Percentiles rank a stretch among this genome's conserved stretches.
These are phyloP conservation scores for Ectemnius continuus DNA, from an alignment of 2,888 invertebrate species.

Conservation along the genomic window DNA sequence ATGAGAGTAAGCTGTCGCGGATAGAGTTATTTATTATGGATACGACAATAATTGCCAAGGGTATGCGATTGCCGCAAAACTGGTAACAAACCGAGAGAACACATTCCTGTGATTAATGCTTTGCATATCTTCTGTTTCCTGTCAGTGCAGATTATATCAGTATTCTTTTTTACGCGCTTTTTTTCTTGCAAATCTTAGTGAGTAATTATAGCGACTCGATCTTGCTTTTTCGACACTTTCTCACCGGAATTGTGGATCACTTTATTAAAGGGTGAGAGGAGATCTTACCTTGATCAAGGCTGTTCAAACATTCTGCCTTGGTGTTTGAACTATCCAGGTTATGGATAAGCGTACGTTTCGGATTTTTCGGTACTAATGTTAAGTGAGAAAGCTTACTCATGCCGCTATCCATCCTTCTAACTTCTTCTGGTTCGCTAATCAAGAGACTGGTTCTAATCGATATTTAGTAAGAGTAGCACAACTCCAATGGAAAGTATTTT, in stretches of 20 bases:
- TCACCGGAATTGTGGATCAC: constrained; percentile 44
- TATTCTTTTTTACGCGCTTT: constrained; percentile 64
- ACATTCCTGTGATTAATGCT: constrained; percentile 55
- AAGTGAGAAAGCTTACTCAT: constrained; percentile 16
- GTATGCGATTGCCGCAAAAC: background rate
- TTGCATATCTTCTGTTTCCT: constrained; percentile 66
- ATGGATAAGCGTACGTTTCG: constrained; percentile 32
- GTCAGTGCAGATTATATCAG: constrained; percentile 69
- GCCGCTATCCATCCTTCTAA: constrained; percentile 17
- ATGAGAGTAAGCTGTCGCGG: too few species aligned
- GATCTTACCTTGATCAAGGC: too few species aligned
- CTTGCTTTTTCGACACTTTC: constrained; percentile 50
- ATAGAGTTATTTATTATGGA: too few species aligned
- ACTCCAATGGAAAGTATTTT: too few species aligned
- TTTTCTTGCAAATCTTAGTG: constrained; percentile 37
- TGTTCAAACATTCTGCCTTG: constrained; percentile 6
- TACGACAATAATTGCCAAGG: too few species aligned
- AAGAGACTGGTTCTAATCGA: too few species aligned
- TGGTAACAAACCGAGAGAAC: background rate
- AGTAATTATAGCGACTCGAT: constrained; percentile 34
- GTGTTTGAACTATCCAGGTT: constrained; percentile 30
- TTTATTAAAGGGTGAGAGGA: constrained; percentile 29
- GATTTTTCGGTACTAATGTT: constrained; percentile 28
- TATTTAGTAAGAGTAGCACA: too few species aligned
- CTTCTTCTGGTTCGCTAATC: constrained; percentile 3